Base-by-base conservation (phyloP, 2,888 invertebrate genomes). In the Platynereis dumerilii region DNA sequence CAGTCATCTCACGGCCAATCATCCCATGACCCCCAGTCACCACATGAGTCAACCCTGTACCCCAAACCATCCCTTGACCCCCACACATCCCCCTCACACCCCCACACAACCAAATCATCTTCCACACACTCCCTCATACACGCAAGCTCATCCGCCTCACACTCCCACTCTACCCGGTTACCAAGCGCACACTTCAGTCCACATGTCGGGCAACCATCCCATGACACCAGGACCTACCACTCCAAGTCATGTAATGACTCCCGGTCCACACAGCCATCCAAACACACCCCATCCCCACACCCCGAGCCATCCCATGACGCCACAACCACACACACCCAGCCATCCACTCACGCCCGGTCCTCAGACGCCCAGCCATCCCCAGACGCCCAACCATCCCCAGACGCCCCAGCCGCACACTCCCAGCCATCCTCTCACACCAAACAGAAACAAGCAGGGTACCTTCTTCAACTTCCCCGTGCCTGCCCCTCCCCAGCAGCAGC, bases 301-400 rank as follows among this genome's bases (percentile, higher is more conserved):
- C 15, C 65, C 65, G 0, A 60, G 44, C 48, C 65, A 65, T 24
- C 39, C 56, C 39, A 29, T 57, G 39, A 60, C 60, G 12, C 60
- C 60, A 15, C 55, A 42, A 20, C 60, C 60, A n/a, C 58, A 60
- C 55, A 66, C 62, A 22, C 66, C 55, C 60, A 69, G 67, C 61
- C 69, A 68, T 39, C 71, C 69, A 0, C 62, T 59, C 7, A 69
- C 69, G 7, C 61, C 67, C 24, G 60, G 26, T 22, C 70, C 65
- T 5, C 54, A 28, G 20, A 64, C 68, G 2, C 70, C 70, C 5
- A 58, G 24, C 42, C 57, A 44, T 12, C 57, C 57, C 27, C 54
- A 28, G 20, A 64, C 68, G 2, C 70, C 70, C 5, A 58, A 27
- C 42, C 57, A 44, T 12, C 57, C 57, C 27, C 45, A 55, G 2